Percentiles rank a stretch among this genome's conserved stretches.
Conservation (phyloP, 2,888 invertebrate genomes). For the Tachina lurida region DNA sequence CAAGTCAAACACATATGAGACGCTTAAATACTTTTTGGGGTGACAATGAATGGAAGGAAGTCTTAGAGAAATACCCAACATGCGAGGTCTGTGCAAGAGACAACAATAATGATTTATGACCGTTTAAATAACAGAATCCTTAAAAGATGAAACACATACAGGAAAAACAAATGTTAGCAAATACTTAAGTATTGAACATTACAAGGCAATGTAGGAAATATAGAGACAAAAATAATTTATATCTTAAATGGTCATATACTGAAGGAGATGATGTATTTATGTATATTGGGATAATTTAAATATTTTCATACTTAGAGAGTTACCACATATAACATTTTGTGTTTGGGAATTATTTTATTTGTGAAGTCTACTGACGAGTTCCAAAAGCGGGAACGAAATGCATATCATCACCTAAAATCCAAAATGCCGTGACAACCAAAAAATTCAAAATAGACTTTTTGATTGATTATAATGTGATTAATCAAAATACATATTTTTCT, state of each 20-base stretch:
- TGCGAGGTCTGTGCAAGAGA: conserved; percentile 54
- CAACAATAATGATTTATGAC: conserved; percentile 72
- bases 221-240: conserved; percentile 52
- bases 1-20: conserved; percentile 4
- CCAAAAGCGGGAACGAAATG: too few species aligned
- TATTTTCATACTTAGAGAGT: background rate
- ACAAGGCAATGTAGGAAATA: conserved; percentile 30
- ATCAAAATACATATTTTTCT: too few species aligned
- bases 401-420: too few species aligned
- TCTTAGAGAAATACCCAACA: conserved; percentile 16
- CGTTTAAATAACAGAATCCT: conserved; percentile 39
- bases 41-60: conserved; percentile 9
- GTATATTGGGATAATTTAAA: conserved; percentile 32
- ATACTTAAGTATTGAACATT: conserved; percentile 33
- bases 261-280: conserved; percentile 31
- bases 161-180: conserved; percentile 5
- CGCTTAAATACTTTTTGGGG: conserved; percentile 24
- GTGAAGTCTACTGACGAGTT: too few species aligned
- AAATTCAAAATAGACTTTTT: too few species aligned
- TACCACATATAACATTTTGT: background rate
- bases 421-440: too few species aligned
- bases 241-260: conserved; percentile 32
- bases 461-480: too few species aligned
- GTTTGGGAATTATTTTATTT: background rate
- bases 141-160: conserved; percentile 30